Base-by-base conservation (phyloP, 2,888 invertebrate genomes). In the Antitype chi region DNA sequence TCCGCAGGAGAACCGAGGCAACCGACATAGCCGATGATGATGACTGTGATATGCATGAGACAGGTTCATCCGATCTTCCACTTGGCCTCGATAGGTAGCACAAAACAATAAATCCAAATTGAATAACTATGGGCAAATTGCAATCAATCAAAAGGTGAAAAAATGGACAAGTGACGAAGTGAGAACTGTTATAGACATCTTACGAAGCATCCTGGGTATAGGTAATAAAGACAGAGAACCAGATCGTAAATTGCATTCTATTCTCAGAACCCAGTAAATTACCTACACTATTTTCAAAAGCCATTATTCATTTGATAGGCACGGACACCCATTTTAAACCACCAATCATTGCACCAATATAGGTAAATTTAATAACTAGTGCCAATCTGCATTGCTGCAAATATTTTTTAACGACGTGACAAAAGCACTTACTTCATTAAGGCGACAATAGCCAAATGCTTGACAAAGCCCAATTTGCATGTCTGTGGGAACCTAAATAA, bases 391-490 rank as follows among this genome's bases (percentile, higher is more conserved):
- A 71, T 32, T n/a, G 17, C 32, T 70, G 76, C 38, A 66, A 71
- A 77, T 77, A 32, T 47, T 55, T 15, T 80, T 55, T 7, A 64
- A 72, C 32, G 8, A 57, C 6, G 62, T 73, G 43, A 62, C 28
- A 32, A 73, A 73, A 74, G 9, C 49, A 80, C 7, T 67, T 79
- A 52, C 67, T 74, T 63, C 43, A 52, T 63, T 62, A 62, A 32
- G 25, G 17, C 53, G 25, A 62, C 25, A 81, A 81, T 64, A 49
- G 32, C 20, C n/a, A 28, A 71, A 64, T 28, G 28, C n/a, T 70
- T 70, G 64, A 62, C n/a, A 47, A 78, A 66, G 9, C 60, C 52
- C 69, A 78, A 82, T 82, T 78, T 69, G 52, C 52, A 59, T 15
- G 25, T 57, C 47, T 67, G 74, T 67, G 74, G 32, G 78, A 83